These are phyloP conservation scores for Oophaga pumilio DNA, from an alignment of 2,113 vertebrate genomes.

Conservation along the genomic window DNA sequence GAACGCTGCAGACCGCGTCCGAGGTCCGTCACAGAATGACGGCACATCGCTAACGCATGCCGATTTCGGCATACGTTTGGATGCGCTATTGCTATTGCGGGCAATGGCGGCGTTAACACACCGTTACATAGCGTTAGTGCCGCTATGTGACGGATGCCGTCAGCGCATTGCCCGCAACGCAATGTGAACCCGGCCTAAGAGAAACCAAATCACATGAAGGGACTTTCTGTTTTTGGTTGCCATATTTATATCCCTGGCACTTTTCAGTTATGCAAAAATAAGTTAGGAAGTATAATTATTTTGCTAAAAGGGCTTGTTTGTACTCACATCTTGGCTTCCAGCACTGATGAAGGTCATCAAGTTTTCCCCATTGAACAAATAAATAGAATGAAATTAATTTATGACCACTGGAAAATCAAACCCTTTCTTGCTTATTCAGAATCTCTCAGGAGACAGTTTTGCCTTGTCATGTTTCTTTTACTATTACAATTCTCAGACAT, in stretches of 20 bases:
- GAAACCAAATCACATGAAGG: not conserved
- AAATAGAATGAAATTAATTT: conserved; percentile 5
- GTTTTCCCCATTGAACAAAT: not conserved
- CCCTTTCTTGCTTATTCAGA: conserved; percentile 19
- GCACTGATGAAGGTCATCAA: not conserved
- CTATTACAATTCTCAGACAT: conserved; percentile 14
- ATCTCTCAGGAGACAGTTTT: not conserved
- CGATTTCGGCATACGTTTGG: no score
- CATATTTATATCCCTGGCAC: not conserved
- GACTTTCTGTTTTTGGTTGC: not conserved
- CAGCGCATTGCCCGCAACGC: no score
- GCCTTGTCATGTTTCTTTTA: conserved; percentile 12
- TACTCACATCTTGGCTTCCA: not conserved
- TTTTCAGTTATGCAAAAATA: not conserved
- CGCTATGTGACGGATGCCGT: no score
- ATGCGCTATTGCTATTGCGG: no score
- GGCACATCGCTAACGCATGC: no score
- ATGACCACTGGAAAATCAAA: conserved; percentile 13
- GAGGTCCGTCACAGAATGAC: no score
- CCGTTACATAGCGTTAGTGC: no score
- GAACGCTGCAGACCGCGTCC: no score
- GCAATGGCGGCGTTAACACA: no score
- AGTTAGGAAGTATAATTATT: not conserved
- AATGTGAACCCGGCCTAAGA: no score
- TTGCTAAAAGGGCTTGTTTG: not conserved